These are phyloP conservation scores for Oedothorax gibbosus DNA, from an alignment of 1,140 invertebrate species.

Conservation along the genomic window DNA sequence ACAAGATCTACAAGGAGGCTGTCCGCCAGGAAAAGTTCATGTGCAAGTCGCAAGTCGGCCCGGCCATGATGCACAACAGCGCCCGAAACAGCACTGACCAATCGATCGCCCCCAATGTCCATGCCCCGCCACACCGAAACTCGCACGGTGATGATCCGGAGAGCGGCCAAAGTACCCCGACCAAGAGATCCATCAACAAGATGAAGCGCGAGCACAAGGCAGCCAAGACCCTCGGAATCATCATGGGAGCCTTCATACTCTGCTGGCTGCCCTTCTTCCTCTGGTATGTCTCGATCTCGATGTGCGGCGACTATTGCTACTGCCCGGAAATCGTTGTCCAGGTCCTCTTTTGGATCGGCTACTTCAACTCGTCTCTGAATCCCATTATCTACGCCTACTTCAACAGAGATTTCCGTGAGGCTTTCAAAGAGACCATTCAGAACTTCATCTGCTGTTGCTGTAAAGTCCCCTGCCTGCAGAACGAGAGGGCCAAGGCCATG, in stretches of 20 bases:
- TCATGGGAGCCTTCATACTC: conserved; percentile 93
- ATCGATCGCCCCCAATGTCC: conserved; percentile 60
- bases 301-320: conserved; percentile 74
- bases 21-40: conserved; percentile 92
- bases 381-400: conserved; percentile 99
- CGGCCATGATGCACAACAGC: conserved; percentile 54
- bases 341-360: conserved; percentile 98
- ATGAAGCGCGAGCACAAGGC: conserved; percentile 97
- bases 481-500: conserved; percentile 58
- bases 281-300: conserved; percentile 87
- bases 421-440: conserved; percentile 93
- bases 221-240: conserved; percentile 93
- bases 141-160: conserved; percentile 65
- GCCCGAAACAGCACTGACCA: conserved; percentile 53
- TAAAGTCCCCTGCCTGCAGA: conserved; percentile 55
- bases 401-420: conserved; percentile 97
- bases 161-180: conserved; percentile 78
- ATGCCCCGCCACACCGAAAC: conserved; percentile 63
- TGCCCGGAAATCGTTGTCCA: conserved; percentile 90
- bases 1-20: conserved; percentile 90
- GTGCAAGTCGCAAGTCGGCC: conserved; percentile 72
- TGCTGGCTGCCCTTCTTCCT: conserved; percentile 98
- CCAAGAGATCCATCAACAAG: conserved; percentile 86
- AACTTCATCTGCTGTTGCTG: conserved; percentile 80
- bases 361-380: conserved; percentile 97